Base-by-base conservation (phyloP, 1,140 invertebrate species). In the Tigriopus japonicus region DNA sequence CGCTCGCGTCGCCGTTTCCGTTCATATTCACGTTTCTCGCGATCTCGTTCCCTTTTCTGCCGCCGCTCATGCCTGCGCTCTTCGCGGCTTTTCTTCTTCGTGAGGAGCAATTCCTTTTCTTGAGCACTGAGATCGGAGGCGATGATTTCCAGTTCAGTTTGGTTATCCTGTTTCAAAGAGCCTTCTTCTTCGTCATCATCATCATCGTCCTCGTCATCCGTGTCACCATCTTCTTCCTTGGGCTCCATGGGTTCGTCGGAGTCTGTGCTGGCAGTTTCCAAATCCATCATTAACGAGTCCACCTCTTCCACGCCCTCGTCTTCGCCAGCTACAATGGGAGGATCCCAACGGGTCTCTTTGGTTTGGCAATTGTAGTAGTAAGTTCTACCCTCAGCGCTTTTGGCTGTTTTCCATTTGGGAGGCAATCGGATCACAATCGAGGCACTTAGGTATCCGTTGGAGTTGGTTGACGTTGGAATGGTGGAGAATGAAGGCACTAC, bases 351-450 rank as follows among this genome's bases (percentile, higher is more conserved):
- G 1, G 87, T 81, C 66, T 85, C 76, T 59, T 87, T 79, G 23
- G 85, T 80, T 65, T 83, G 83, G 0, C 83, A 74, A 70, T 95
- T 88, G 71, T 93, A 96, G 73, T 93, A 97, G 70, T 94, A 97
- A 0, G 81, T 78, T 62, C 87, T 74, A 1, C 90, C 89, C 49
- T 86, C 80, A 17, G 75, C 68, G 70, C 92, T 87, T 51, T 80
- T 77, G 0, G 85, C 82, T 66, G 80, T 84, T 66, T 86, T 85
- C 90, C 91, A 96, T 68, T 84, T 80, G 0, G 83, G 83, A 6
- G 90, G 89, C 49, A 95, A 69, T 66, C 83, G 81, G 0, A 78
- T 71, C 0, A 76, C 71, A 40, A 70, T 70, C n/a, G 69, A 65
- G 54, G 68, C 68, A 19, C 72, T 71, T 6, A 71, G 71, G 9